A percentile compares a stretch with the other conserved stretches of the same genome.
Conservation (phyloP, 1,140 invertebrate genomes). For the Brachionus rubens region DNA sequence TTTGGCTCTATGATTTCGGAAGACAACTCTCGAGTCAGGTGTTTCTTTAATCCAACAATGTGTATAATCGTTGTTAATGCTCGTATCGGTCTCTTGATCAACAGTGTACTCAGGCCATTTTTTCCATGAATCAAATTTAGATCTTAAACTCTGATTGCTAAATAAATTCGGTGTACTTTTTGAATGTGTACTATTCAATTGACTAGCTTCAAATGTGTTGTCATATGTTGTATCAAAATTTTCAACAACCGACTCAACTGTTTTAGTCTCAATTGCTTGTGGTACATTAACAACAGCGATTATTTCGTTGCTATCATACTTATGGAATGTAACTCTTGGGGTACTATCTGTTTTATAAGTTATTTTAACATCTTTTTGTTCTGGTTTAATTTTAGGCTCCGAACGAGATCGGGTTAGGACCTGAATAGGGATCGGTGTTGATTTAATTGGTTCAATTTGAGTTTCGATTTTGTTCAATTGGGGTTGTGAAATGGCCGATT, state of each 20-base stretch:
- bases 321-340: constrained; percentile 23
- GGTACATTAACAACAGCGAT: constrained; percentile 39
- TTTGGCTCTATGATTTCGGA: background rate
- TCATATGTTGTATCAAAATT: background rate
- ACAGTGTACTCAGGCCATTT: constrained; percentile 43
- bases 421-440: constrained; percentile 9
- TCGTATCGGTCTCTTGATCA: constrained; percentile 24
- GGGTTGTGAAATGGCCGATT: background rate
- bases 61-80: background rate
- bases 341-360: background rate
- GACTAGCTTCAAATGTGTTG: background rate
- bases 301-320: constrained; percentile 38
- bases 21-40: background rate
- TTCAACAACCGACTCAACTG: background rate
- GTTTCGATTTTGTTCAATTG: background rate
- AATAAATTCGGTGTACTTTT: constrained; percentile 31
- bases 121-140: constrained; percentile 26
- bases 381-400: background rate
- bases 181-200: background rate
- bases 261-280: constrained; percentile 31
- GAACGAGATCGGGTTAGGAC: constrained; percentile 1
- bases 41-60: constrained; percentile 22
- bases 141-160: background rate
- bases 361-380: background rate
- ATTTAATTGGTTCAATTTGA: background rate